Conservation (phyloP, 1,140 invertebrate genomes). For the Littorina saxatilis region DNA sequence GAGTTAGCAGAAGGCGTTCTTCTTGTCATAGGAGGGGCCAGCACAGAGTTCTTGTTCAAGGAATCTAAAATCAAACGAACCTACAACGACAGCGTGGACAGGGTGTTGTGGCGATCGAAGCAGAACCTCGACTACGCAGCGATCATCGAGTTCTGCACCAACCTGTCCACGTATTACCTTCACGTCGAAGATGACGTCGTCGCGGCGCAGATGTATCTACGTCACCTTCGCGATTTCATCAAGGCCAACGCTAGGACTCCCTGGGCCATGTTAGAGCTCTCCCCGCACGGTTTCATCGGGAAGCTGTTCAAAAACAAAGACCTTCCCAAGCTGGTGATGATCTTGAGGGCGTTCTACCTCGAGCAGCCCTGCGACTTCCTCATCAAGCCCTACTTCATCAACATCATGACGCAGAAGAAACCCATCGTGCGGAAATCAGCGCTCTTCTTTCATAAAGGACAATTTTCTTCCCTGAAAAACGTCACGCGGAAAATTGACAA, state of each 20-base stretch:
- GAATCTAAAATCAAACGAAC: slow-evolving; percentile 60
- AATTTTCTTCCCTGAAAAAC: slow-evolving; percentile 65
- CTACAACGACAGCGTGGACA: slow-evolving; percentile 64
- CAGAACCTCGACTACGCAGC: slow-evolving; percentile 74
- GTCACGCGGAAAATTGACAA: slow-evolving; percentile 52
- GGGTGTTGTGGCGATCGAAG: slow-evolving; percentile 73
- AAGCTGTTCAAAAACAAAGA: slow-evolving; percentile 68
- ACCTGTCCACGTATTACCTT: slow-evolving; percentile 69
- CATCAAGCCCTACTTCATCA: slow-evolving; percentile 69
- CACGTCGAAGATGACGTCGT: slow-evolving; percentile 74
- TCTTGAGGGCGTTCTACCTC: slow-evolving; percentile 67
- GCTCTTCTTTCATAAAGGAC: slow-evolving; percentile 41
- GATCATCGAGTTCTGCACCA: slow-evolving; percentile 66
- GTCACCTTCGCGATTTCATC: slow-evolving; percentile 65
- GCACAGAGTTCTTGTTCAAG: slow-evolving; percentile 66
- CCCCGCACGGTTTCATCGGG: slow-evolving; percentile 71
- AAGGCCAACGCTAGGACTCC: slow-evolving; percentile 31
- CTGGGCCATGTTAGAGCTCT: slow-evolving; percentile 72
- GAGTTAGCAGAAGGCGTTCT: slow-evolving; percentile 56
- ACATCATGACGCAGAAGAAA: slow-evolving; percentile 48
- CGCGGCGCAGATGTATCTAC: slow-evolving; percentile 60
- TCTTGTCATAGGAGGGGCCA: slow-evolving; percentile 63
- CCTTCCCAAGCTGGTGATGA: slow-evolving; percentile 59
- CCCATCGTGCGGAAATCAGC: background rate
- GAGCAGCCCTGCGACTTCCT: slow-evolving; percentile 72